A percentile compares a stretch with the other conserved stretches of the same genome.
These are phyloP conservation scores for Calephelis virginiensis DNA, from an alignment of 1,140 invertebrate genomes.

Conservation along the genomic window DNA sequence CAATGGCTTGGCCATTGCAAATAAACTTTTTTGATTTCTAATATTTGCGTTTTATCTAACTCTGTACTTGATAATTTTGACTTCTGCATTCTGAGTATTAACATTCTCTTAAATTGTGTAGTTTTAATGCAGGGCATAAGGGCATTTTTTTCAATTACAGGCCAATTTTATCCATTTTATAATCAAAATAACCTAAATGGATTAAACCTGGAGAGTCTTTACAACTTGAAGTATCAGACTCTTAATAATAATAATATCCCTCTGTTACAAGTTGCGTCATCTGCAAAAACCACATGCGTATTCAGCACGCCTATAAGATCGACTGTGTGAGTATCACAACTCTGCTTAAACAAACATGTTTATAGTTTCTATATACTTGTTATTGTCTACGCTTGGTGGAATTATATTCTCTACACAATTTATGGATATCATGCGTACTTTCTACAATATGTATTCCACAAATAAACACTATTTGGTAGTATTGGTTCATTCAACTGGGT, in stretches of 20 bases:
- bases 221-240: conserved; percentile 41
- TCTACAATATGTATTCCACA: no score
- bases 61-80: no score
- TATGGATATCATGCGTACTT: no score
- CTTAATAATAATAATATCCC: conserved; percentile 32
- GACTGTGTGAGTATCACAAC: conserved; percentile 42
- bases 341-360: background rate
- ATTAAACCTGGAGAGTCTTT: conserved; percentile 41
- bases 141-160: conserved; percentile 28
- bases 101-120: no score
- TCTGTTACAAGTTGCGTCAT: conserved; percentile 32
- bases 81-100: no score
- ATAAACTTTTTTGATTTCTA: no score
- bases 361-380: background rate
- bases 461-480: no score
- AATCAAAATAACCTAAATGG: conserved; percentile 20
- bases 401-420: no score
- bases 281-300: conserved; percentile 37
- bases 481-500: no score
- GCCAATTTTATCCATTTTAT: conserved; percentile 19
- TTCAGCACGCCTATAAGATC: conserved; percentile 36
- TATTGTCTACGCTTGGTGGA: background rate
- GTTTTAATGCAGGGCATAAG: background rate
- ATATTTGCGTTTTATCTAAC: no score
- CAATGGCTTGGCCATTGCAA: no score